Base-by-base conservation (phyloP, 2,113 vertebrate genomes). In the Epinephelus lanceolatus region DNA sequence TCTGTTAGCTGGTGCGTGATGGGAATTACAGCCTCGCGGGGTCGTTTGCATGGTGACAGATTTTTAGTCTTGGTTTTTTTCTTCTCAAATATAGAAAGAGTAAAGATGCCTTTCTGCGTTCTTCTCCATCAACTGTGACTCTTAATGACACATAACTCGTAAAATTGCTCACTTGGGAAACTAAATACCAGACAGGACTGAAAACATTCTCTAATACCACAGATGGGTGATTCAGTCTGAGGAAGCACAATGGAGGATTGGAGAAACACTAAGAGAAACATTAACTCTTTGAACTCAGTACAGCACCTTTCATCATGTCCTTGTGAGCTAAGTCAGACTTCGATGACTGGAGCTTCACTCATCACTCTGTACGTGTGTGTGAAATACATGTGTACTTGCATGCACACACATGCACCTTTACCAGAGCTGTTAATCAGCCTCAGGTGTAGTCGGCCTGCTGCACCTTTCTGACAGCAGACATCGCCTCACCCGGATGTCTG, bases 401-500 rank as follows among this genome's bases (percentile, higher is more conserved):
- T 27, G 60, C 53, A 67, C 53, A 72, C 61, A 78, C 14, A 27
- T 25, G 76, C 59, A 75, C 19, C 45, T 78, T 83, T 76, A 60
- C 76, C 57, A 76, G 62, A 68, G 18, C 62, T 45, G 61, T 80
- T 71, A 75, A 78, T 76, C 42, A 30, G 53, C 75, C 71, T 76
- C 74, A 81, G 80, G 76, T 86, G 81, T 66, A 79, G 53, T 83
- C 74, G 67, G 56, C 49, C 67, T 63, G 57, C 55, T 71, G 59
- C 68, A 30, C n/a, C 33, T 19, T 21, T 23, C 62, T 23, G 79
- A 86, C 71, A 86, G 78, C 92, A 90, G 89, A 92, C 89, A 11
- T 61, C 61, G 67, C 83, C 90, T 89, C 89, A 89, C 19, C 83
- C 23, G 73, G 88, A 92, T 88, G 88, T 93, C 91, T 93, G 89